phyloP scores from a whole-genome alignment of 2,888 invertebrate genomes.

The Caprella mutica region DNA sequence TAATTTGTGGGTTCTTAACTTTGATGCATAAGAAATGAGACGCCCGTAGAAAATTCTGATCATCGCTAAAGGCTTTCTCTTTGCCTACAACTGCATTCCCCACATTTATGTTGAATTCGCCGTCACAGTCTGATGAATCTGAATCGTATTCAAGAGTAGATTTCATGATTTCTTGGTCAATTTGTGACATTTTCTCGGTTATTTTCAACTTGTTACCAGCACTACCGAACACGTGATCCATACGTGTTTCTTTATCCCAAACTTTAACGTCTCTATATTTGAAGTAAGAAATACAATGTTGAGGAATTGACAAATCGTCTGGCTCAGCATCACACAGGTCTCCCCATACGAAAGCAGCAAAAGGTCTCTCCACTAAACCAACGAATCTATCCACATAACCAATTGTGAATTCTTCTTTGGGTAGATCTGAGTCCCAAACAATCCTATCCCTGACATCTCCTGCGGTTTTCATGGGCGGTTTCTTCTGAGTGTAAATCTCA shows the following conservation, averaged over 20 bases:
- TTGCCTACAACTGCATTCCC: no score
- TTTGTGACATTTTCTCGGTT: slow-evolving; percentile 29
- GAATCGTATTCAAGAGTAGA: slow-evolving; percentile 1
- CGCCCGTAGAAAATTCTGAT: slow-evolving; percentile 36
- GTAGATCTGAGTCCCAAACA: slow-evolving; percentile 42
- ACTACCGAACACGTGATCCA: slow-evolving; percentile 44
- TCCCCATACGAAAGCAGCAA: slow-evolving; percentile 42
- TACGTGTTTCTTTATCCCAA: slow-evolving; percentile 43
- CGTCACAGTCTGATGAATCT: slow-evolving; percentile 19
- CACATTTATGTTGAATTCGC: no score
- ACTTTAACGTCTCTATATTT: slow-evolving; percentile 43
- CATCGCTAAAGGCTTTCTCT: background rate
- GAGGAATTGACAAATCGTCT: slow-evolving; percentile 42
- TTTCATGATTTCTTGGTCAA: slow-evolving; percentile 18
- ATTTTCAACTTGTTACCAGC: slow-evolving; percentile 36
- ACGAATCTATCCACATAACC: slow-evolving; percentile 44
- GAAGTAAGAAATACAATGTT: slow-evolving; percentile 45
- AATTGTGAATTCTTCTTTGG: slow-evolving; percentile 40
- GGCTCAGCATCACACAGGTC: slow-evolving; percentile 42
- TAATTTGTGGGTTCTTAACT: slow-evolving; percentile 38
- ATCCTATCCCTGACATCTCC: slow-evolving; percentile 44
- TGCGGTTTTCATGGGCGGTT: slow-evolving; percentile 42
- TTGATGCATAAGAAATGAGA: slow-evolving; percentile 42
- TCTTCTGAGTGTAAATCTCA: slow-evolving; percentile 13
- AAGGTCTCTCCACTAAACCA: slow-evolving; percentile 43